Base-by-base conservation (phyloP, 1,140 invertebrate species). In the Drosophila nigromelanica region DNA sequence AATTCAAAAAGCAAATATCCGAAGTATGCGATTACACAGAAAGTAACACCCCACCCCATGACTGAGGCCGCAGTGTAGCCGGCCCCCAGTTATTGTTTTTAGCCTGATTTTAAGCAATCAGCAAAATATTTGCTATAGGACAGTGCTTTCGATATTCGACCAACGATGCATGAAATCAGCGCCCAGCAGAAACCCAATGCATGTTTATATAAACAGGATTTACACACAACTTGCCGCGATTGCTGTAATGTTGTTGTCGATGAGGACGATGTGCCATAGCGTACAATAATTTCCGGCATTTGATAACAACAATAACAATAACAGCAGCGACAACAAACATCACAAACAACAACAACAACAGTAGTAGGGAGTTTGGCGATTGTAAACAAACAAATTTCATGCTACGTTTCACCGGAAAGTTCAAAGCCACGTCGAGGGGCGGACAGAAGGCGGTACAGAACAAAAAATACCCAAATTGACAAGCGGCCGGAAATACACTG, bases 341-440 rank as follows among this genome's bases (percentile, higher is more conserved):
- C 33, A 59, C 58, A 14, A 54, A 15, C 18, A 59, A 60, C 24
- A 50, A 24, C 35, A 48, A 47, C 43, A 42, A 21, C 6, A 52
- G 48, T 42, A 33, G 6, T 45, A 5, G 33, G 42, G 47, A 82
- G 72, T 73, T 80, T 69, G 73, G 58, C 81, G 76, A 74, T 83
- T 86, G 81, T 86, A 73, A 87, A 86, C 82, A 87, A 86, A 86
- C 82, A 86, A 82, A 86, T 86, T 86, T 86, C 82, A 86, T 86
- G 82, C 62, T 70, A 78, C 70, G 75, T 63, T 87, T 85, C 66
- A 73, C 78, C 77, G 67, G 60, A 72, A 76, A 87, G 75, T 82
- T 81, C 66, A 61, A 73, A 73, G 70, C 35, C 47, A 40, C 54
- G 18, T 30, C 18, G 43, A 50, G 62, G 45, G 56, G 39, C 51